Conservation (phyloP, 2,888 invertebrate species). For the Colostygia pectinataria region DNA sequence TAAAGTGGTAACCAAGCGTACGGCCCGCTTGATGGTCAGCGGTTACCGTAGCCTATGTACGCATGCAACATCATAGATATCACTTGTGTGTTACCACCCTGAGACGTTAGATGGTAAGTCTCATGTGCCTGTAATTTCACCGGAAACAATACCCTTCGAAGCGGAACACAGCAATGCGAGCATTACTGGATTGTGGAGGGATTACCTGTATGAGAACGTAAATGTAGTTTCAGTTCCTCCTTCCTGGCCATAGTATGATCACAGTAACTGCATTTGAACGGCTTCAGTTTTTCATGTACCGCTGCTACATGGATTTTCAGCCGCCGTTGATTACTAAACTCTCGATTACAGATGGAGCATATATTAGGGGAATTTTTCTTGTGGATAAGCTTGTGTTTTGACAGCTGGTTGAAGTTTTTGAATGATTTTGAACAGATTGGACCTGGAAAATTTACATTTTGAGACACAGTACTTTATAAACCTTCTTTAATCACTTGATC, state of each 20-base stretch:
- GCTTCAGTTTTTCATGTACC: constrained; percentile 87
- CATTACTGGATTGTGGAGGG: no score
- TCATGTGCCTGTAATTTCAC: no score
- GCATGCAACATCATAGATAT: no score
- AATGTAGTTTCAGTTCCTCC: constrained; percentile 86
- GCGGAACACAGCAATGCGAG: no score
- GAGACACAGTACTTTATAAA: background rate
- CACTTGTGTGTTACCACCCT: no score
- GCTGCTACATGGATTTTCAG: constrained; percentile 81
- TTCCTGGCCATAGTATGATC: constrained; percentile 86
- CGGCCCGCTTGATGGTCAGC: no score
- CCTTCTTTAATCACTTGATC: no score
- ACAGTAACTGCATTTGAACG: constrained; percentile 86
- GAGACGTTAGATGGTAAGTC: no score
- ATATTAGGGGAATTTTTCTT: constrained; percentile 57
- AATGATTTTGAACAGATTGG: constrained; percentile 89
- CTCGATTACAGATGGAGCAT: constrained; percentile 84
- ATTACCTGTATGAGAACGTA: constrained; percentile 88
- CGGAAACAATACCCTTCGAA: no score
- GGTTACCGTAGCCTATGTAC: no score
- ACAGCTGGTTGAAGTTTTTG: constrained; percentile 90
- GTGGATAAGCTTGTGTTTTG: constrained; percentile 88
- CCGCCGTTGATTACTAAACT: constrained; percentile 79
- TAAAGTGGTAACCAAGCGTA: no score
- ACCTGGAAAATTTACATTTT: constrained; percentile 46